These are phyloP conservation scores for Pachycephus smyrnensis DNA, from an alignment of 2,888 invertebrate species.

Conservation along the genomic window DNA sequence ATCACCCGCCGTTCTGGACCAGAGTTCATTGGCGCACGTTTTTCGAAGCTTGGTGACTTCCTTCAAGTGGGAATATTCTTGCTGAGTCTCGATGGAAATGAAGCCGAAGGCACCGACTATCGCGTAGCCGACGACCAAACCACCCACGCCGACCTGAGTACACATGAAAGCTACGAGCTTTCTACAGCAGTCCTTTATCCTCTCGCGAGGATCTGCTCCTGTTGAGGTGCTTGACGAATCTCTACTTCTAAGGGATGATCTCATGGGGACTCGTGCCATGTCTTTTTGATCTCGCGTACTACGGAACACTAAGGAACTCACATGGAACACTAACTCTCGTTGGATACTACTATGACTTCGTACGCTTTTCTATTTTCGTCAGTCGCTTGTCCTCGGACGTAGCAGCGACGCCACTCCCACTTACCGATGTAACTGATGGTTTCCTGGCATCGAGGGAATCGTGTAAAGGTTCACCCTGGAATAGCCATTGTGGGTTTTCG, in stretches of 20 bases:
- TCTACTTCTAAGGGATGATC: slow-evolving; percentile 74
- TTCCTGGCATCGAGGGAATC: background rate
- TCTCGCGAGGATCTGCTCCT: slow-evolving; percentile 78
- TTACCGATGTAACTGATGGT: slow-evolving; percentile 5
- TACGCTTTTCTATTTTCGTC: slow-evolving; percentile 45
- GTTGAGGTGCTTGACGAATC: slow-evolving; percentile 77
- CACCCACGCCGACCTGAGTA: slow-evolving; percentile 90
- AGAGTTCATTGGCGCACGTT: slow-evolving; percentile 75
- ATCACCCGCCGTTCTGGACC: slow-evolving; percentile 75
- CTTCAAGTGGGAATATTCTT: slow-evolving; percentile 63
- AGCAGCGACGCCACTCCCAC: background rate
- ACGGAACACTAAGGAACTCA: slow-evolving; percentile 18
- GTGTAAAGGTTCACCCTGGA: background rate
- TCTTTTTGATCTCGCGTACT: slow-evolving; percentile 3
- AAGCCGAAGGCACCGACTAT: slow-evolving; percentile 87
- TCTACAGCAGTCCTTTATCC: slow-evolving; percentile 86
- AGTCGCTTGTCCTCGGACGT: slow-evolving; percentile 6
- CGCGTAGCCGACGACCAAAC: slow-evolving; percentile 87
- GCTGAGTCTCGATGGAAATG: slow-evolving; percentile 79
- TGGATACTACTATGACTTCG: slow-evolving; percentile 30
- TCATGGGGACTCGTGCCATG: slow-evolving; percentile 51
- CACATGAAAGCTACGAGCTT: slow-evolving; percentile 92
- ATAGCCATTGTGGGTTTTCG: background rate
- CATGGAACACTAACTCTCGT: slow-evolving; percentile 29
- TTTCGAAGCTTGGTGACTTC: slow-evolving; percentile 69